Base-by-base conservation (phyloP, 2,888 invertebrate genomes). In the Callyntrura sp. region DNA sequence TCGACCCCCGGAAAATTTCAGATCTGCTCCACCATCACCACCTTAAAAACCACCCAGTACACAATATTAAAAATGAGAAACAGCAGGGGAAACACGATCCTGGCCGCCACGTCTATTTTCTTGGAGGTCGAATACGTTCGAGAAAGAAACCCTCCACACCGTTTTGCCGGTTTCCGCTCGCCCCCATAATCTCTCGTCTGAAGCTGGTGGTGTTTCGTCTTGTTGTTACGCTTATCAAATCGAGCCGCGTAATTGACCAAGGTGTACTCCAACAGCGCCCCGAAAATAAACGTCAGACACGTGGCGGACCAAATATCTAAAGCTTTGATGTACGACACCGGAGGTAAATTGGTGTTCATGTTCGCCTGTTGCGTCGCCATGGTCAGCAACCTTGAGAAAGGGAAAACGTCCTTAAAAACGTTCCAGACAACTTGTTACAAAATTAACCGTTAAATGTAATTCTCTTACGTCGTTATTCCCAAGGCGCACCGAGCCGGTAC, bases 281-380 rank as follows among this genome's bases (percentile, higher is more conserved):
- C 95, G 93, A 96, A 95, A 48, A 95, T 95, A 94, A 95, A 95
- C 2, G 95, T 95, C 48, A 95, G 94, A 92, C 95, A 95, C 2
- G 94, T 94, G n/a, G 94, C 94, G 91, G 95, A 95, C 95, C 95
- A 95, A 5, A 95, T 94, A 92, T 95, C 95, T 65, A 95, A 94
- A 14, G 95, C 95, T 92, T 96, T 96, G 0, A 95, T 95, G 93
- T 96, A 96, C 68, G 95, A 95, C 45, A 96, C 96, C 0, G 95
- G 95, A 0, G 95, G 95, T 9, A 95, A 93, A 20, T 85, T 65
- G 23, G 83, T 62, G 57, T 90, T 91, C 76, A 45, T 76, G 4
- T 51, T 51, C 14, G 23, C 17, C n/a, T 14, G 28, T 20, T 90
- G 90, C 11, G 91, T 90, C 12, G 91, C 90, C 65, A 12, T 65